Percentiles rank a stretch among this genome's conserved stretches.
Conservation (phyloP, 2,113 vertebrate species). For the Callorhinus ursinus region DNA sequence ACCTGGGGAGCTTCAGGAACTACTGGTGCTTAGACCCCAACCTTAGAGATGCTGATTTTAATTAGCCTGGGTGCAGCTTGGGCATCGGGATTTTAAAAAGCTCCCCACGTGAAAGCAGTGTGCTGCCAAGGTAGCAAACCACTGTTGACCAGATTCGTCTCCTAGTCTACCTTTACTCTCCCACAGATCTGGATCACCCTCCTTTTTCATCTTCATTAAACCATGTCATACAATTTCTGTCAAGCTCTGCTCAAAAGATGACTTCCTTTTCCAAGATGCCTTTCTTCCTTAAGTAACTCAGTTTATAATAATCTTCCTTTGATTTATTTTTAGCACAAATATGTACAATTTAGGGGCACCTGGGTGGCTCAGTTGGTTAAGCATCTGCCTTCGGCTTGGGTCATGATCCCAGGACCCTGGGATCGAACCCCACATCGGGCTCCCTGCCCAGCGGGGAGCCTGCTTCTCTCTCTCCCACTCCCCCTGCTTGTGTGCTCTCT, state of each 20-base stretch:
- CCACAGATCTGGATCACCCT: background rate
- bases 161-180: background rate
- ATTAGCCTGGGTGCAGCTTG: background rate
- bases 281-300: slow-evolving; percentile 11
- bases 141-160: background rate
- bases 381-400: too few species aligned
- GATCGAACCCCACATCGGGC: too few species aligned
- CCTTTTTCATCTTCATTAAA: slow-evolving; percentile 5
- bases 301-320: background rate
- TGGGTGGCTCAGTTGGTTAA: too few species aligned
- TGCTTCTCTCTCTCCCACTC: too few species aligned
- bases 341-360: background rate
- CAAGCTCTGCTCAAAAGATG: background rate
- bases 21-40: background rate
- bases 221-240: background rate
- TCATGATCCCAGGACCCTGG: too few species aligned
- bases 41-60: background rate
- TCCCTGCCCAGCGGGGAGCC: too few species aligned
- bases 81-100: background rate
- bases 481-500: too few species aligned
- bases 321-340: slow-evolving; percentile 42
- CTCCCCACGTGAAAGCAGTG: background rate
- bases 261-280: background rate
- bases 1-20: background rate
- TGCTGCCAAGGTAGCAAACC: background rate